Conservation (phyloP, 2,888 invertebrate genomes). For the Dinocampus coccinellae region DNA sequence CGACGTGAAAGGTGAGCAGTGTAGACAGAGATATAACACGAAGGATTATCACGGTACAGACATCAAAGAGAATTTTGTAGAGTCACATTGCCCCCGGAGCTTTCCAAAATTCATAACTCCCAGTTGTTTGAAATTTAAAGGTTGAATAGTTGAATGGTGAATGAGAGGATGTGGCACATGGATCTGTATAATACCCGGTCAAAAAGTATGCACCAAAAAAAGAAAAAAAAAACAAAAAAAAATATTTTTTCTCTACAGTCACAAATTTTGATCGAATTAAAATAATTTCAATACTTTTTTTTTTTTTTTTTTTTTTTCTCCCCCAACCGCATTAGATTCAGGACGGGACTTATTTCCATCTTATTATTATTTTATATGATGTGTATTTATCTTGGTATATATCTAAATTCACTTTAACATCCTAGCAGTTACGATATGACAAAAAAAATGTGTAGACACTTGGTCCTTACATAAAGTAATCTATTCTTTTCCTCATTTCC, state of each 20-base stretch:
- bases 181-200: neutral
- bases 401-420: neutral
- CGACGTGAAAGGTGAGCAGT: slow-evolving; percentile 4
- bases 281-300: slow-evolving; percentile 5
- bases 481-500: neutral
- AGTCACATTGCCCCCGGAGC: slow-evolving; percentile 24
- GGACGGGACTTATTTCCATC: no score
- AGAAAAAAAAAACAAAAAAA: no score
- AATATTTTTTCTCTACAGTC: neutral
- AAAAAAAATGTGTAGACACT: neutral
- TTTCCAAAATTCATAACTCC: slow-evolving; percentile 34
- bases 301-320: neutral
- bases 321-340: no score
- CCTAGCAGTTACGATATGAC: neutral
- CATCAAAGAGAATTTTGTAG: slow-evolving; percentile 34
- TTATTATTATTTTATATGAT: no score
- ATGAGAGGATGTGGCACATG: neutral
- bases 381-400: no score
- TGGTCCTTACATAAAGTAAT: neutral
- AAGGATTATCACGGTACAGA: slow-evolving; percentile 1
- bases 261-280: neutral
- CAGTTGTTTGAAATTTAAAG: slow-evolving; percentile 7
- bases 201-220: neutral
- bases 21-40: slow-evolving; percentile 18
- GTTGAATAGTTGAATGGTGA: slow-evolving; percentile 1